These are phyloP conservation scores for Solen grandis DNA, from an alignment of 1,140 invertebrate genomes.

Conservation along the genomic window DNA sequence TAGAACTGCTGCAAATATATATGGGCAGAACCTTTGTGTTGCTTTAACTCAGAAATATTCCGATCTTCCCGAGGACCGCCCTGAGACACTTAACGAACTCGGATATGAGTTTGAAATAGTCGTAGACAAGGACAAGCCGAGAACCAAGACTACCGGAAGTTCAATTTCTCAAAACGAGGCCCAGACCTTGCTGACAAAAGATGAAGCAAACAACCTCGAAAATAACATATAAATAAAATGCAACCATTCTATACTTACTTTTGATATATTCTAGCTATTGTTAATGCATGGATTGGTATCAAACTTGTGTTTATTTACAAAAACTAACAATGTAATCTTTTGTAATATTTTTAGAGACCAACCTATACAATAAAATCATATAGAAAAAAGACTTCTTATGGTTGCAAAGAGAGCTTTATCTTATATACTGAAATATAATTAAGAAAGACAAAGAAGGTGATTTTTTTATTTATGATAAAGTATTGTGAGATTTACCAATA, in stretches of 20 bases:
- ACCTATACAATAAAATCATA: too few species aligned
- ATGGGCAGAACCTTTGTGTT: slow-evolving; percentile 19
- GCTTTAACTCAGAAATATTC: slow-evolving; percentile 14
- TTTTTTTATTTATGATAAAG: too few species aligned
- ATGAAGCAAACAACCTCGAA: not conserved
- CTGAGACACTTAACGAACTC: not conserved
- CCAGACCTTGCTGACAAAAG: not conserved
- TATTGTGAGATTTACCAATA: too few species aligned
- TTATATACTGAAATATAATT: too few species aligned
- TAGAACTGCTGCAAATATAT: slow-evolving; percentile 19
- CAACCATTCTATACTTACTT: not conserved
- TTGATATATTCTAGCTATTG: not conserved
- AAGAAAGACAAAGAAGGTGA: too few species aligned
- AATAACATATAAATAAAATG: not conserved
- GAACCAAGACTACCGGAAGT: not conserved
- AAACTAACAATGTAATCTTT: too few species aligned
- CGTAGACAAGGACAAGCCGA: not conserved
- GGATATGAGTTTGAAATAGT: slow-evolving; percentile 7
- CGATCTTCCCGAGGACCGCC: not conserved
- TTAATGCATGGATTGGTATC: not conserved
- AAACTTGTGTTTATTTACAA: not conserved
- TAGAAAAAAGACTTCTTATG: too few species aligned
- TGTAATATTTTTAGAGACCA: too few species aligned
- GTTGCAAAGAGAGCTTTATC: too few species aligned
- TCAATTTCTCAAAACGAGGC: not conserved